Evolutionary conservation across 1,140 invertebrate genomes (phyloP), one percentile per base, ranked within the genome.

Genomic region (Nephila pilipes): DNA sequence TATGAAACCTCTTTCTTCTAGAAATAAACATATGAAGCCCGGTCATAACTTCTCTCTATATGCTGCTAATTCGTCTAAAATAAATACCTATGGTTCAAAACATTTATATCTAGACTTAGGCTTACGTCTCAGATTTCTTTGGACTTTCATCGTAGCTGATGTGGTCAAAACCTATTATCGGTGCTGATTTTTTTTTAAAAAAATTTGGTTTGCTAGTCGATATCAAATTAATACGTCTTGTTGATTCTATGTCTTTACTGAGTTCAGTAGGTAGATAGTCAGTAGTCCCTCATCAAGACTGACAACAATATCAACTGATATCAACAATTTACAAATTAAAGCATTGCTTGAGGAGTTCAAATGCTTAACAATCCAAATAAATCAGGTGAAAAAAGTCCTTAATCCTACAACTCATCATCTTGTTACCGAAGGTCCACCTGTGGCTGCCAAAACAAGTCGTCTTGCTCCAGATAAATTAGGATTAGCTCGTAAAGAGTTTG

Each of bases 301-400:
- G 55, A 63, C 20, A 93, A 94, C 57, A 46, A 65, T 46, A 94
- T 94, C 8, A 54, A 58, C 2, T n/a, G n/a, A n/a, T n/a, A n/a
- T n/a, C n/a, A n/a, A n/a, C n/a, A n/a, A n/a, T n/a, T n/a, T n/a
- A n/a, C n/a, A n/a, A n/a, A n/a, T n/a, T n/a, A n/a, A n/a, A n/a
- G n/a, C n/a, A n/a, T n/a, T n/a, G n/a, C n/a, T n/a, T n/a, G n/a
- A n/a, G n/a, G n/a, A n/a, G n/a, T n/a, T n/a, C n/a, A n/a, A n/a
- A n/a, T n/a, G n/a, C n/a, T n/a, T n/a, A n/a, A n/a, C n/a, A n/a
- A n/a, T n/a, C n/a, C n/a, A n/a, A n/a, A n/a, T n/a, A n/a, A n/a
- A n/a, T n/a, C n/a, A n/a, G n/a, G n/a, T n/a, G n/a, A n/a, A n/a
- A n/a, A n/a, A n/a, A n/a, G n/a, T n/a, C n/a, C n/a, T n/a, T n/a